Evolutionary conservation across 30 jellyfish, hydroid and myxozoan species (phyloP).

Genomic region (Hydra vulgaris): DNA sequence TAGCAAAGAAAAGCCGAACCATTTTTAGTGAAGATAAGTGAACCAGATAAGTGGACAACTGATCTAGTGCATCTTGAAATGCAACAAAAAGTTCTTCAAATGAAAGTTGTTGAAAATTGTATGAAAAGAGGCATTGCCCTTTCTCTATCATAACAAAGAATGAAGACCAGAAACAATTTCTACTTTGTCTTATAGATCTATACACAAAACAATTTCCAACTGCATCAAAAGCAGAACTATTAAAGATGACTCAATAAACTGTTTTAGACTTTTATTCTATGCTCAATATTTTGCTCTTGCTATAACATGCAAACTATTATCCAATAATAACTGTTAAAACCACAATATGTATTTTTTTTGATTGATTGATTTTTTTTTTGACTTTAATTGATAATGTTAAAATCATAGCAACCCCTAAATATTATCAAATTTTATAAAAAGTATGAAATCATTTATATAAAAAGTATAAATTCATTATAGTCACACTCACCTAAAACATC

Average conservation of each 20-base stretch:
- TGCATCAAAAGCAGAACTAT: neutral
- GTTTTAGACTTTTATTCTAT: neutral
- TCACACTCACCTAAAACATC: conserved; percentile 75
- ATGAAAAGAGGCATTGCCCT: neutral
- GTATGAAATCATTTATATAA: no score
- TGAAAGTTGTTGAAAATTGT: neutral
- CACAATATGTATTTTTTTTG: neutral
- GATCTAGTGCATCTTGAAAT: neutral
- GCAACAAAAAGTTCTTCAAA: neutral
- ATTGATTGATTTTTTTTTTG: neutral
- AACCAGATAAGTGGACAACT: neutral
- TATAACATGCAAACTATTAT: neutral
- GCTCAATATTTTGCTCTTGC: neutral
- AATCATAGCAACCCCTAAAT: neutral
- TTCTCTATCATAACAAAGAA: neutral
- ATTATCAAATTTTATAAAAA: neutral
- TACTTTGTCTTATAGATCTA: neutral
- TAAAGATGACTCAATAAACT: neutral
- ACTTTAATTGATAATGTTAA: neutral
- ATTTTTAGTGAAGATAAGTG: neutral
- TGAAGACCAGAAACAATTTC: neutral
- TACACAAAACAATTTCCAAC: neutral
- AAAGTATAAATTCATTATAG: no score
- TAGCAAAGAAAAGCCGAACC: neutral
- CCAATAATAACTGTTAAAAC: neutral